Evolutionary conservation across 2,888 invertebrate genomes (phyloP).

Genomic region (Endotricha flammealis): DNA sequence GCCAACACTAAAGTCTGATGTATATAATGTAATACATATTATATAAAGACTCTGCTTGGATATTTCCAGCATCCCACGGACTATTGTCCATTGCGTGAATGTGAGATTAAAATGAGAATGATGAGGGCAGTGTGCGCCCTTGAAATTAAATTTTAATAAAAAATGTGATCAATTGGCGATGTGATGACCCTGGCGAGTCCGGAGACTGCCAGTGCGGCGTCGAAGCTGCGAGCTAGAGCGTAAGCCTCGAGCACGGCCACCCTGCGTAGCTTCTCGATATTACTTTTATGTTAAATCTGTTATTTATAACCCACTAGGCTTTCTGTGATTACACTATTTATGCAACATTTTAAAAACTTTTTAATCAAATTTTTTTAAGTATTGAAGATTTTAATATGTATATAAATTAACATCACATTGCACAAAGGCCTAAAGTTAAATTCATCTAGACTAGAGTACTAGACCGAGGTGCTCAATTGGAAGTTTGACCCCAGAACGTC

Average conservation of each 20-base stretch:
- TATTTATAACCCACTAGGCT: too few species aligned
- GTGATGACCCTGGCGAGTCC: conserved; percentile 1
- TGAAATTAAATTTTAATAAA: not conserved
- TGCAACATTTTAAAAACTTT: conserved; percentile 3
- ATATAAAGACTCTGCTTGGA: conserved; percentile 60
- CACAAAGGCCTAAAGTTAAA: conserved; percentile 26
- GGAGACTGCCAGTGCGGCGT: not conserved
- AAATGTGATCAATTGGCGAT: conserved; percentile 3
- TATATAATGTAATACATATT: conserved; percentile 62
- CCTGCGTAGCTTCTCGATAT: too few species aligned
- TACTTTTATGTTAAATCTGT: too few species aligned
- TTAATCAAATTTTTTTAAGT: conserved; percentile 5
- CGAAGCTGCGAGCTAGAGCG: too few species aligned
- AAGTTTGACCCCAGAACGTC: conserved; percentile 16
- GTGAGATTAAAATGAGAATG: conserved; percentile 66
- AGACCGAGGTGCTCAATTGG: conserved; percentile 15
- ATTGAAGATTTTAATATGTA: conserved; percentile 8
- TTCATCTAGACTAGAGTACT: too few species aligned
- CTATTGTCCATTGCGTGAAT: conserved; percentile 67
- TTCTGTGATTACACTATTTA: too few species aligned
- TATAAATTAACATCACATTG: conserved; percentile 22
- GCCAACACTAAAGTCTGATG: conserved; percentile 69
- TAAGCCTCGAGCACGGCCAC: too few species aligned
- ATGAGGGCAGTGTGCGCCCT: not conserved
- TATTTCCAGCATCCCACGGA: conserved; percentile 52